Percentiles rank a stretch among this genome's conserved stretches.
Conservation (phyloP, 2,888 invertebrate genomes). For the Eristalis pertinax region DNA sequence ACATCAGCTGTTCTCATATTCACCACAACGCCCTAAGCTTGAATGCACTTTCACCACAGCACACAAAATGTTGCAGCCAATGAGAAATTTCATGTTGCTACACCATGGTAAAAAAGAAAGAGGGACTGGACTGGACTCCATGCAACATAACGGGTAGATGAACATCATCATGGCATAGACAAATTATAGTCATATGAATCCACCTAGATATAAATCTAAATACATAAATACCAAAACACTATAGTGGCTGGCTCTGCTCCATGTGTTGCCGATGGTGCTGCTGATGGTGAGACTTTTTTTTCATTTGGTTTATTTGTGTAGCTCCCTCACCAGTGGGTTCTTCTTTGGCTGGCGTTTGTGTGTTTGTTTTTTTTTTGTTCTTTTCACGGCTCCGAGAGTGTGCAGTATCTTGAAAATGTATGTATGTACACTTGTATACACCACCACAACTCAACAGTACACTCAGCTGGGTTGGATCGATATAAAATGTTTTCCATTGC, state of each 20-base stretch:
- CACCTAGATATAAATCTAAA: conserved; percentile 30
- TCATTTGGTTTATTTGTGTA: neutral
- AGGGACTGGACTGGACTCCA: neutral
- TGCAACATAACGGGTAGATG: conserved; percentile 31
- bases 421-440: conserved; percentile 30
- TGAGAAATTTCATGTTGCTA: conserved; percentile 29
- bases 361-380: conserved; percentile 25
- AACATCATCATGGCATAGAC: conserved; percentile 41
- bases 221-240: conserved; percentile 33
- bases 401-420: conserved; percentile 1
- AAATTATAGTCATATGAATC: conserved; percentile 32
- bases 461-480: conserved; percentile 76
- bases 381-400: conserved; percentile 33
- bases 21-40: conserved; percentile 39
- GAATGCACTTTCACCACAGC: conserved; percentile 32
- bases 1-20: conserved; percentile 38
- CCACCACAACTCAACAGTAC: conserved; percentile 38
- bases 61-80: conserved; percentile 11
- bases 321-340: conserved; percentile 4
- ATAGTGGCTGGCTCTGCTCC: conserved; percentile 29
- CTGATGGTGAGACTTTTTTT: conserved; percentile 19
- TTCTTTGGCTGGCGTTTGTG: conserved; percentile 18
- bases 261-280: conserved; percentile 45
- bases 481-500: conserved; percentile 81
- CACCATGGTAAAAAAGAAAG: conserved; percentile 1